These are phyloP conservation scores for Sepiola atlantica DNA, from an alignment of 2,888 invertebrate species.

Conservation along the genomic window DNA sequence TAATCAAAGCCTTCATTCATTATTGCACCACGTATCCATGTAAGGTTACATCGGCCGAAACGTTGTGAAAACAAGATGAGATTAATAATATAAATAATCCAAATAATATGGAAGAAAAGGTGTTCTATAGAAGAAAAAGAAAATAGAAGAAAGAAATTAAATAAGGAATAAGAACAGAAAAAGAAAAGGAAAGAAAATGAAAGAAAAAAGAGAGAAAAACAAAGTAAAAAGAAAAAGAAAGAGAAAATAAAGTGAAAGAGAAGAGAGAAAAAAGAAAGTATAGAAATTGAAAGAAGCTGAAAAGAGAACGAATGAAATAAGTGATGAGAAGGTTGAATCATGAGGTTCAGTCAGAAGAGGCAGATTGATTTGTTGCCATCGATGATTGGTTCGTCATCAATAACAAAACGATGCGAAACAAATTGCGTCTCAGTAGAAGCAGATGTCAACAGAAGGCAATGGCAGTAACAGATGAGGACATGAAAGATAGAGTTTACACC, in stretches of 20 bases:
- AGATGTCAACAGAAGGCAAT: slow-evolving; percentile 15
- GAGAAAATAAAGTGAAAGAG: background rate
- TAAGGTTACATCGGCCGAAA: too few species aligned
- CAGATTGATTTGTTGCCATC: slow-evolving; percentile 16
- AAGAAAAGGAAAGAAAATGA: background rate
- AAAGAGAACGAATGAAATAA: too few species aligned
- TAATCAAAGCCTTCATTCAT: too few species aligned
- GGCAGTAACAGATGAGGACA: background rate
- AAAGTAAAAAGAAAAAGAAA: background rate
- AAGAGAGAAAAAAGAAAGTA: background rate
- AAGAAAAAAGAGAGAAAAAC: background rate
- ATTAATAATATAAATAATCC: too few species aligned
- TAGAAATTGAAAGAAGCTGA: background rate
- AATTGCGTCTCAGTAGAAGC: background rate
- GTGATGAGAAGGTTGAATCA: background rate
- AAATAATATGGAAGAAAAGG: background rate
- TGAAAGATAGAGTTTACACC: background rate
- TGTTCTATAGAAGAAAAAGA: background rate
- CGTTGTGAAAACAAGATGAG: too few species aligned
- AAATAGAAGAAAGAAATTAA: background rate
- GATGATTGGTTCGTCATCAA: slow-evolving; percentile 32
- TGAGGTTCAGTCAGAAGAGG: background rate
- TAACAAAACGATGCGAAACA: background rate
- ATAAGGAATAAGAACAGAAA: background rate
- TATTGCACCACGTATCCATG: too few species aligned